These are phyloP conservation scores for Apis laboriosa DNA, from an alignment of 1,140 invertebrate species.

Conservation along the genomic window DNA sequence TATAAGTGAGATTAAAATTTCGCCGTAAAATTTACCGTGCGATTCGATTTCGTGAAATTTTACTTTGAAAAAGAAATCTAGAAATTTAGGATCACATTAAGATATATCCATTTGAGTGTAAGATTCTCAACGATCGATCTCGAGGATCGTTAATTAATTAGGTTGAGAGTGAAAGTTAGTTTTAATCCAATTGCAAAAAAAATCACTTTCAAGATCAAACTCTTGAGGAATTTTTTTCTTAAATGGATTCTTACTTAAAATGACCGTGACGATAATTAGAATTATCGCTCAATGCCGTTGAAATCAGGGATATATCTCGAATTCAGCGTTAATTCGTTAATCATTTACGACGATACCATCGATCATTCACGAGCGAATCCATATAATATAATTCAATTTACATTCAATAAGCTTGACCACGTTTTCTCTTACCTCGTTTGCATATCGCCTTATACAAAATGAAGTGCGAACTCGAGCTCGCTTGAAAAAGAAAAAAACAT, in stretches of 20 bases:
- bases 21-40: neutral
- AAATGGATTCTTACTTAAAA: too few relatives aligned
- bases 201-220: too few relatives aligned
- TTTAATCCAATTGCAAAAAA: too few relatives aligned
- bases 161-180: too few relatives aligned
- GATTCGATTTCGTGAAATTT: neutral
- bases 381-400: neutral
- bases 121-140: too few relatives aligned
- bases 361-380: neutral
- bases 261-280: neutral
- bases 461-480: neutral
- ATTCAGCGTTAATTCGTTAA: neutral
- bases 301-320: neutral
- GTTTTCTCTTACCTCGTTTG: neutral
- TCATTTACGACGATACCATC: neutral
- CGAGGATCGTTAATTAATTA: too few relatives aligned
- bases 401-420: neutral
- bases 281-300: neutral
- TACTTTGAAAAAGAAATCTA: neutral
- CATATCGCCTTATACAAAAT: neutral
- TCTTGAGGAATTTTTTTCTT: too few relatives aligned
- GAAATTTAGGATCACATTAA: too few relatives aligned
- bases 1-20: slow-evolving; percentile 19
- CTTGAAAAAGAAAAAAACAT: neutral
- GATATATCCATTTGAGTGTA: too few relatives aligned